These are phyloP conservation scores for Drosophila grimshawi DNA, from an alignment of 1,140 invertebrate genomes.

Conservation along the genomic window DNA sequence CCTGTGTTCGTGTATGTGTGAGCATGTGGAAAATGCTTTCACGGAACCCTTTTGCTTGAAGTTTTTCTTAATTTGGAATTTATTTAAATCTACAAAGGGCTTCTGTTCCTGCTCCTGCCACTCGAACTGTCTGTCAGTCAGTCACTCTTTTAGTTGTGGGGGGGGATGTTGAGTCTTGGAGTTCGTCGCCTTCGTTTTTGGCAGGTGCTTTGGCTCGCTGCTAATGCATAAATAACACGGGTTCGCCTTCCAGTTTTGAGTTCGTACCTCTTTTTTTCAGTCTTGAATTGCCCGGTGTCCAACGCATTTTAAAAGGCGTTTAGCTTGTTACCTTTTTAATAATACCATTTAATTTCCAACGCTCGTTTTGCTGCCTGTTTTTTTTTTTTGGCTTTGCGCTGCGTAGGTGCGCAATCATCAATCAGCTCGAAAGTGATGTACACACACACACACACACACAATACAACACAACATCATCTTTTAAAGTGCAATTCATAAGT, in stretches of 20 bases:
- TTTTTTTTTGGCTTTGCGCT: constrained; percentile 31
- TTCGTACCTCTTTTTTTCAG: constrained; percentile 34
- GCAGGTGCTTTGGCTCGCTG: constrained; percentile 63
- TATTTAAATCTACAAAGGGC: constrained; percentile 77
- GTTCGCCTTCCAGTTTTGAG: constrained; percentile 25
- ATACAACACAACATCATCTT: constrained; percentile 19
- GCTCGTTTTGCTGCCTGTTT: constrained; percentile 25
- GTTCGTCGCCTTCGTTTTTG: constrained; percentile 71
- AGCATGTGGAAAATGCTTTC: constrained; percentile 51
- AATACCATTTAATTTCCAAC: constrained; percentile 79
- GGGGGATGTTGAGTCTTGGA: constrained; percentile 17
- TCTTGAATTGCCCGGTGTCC: constrained; percentile 24
- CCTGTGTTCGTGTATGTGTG: constrained; percentile 1
- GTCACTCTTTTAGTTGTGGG: constrained; percentile 17
- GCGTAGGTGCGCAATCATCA: constrained; percentile 78
- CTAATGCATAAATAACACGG: constrained; percentile 79
- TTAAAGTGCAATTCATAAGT: constrained; percentile 74
- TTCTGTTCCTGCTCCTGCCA: constrained; percentile 9
- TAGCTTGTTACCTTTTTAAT: constrained; percentile 82
- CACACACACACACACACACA: not conserved
- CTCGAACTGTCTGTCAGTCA: constrained; percentile 23
- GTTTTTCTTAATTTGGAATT: constrained; percentile 83
- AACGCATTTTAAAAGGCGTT: constrained; percentile 77
- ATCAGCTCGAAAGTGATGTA: constrained; percentile 56
- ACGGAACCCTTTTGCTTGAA: constrained; percentile 48